Evolutionary conservation across 2,888 invertebrate species (phyloP).

Genomic region (Plagodis pulveraria): DNA sequence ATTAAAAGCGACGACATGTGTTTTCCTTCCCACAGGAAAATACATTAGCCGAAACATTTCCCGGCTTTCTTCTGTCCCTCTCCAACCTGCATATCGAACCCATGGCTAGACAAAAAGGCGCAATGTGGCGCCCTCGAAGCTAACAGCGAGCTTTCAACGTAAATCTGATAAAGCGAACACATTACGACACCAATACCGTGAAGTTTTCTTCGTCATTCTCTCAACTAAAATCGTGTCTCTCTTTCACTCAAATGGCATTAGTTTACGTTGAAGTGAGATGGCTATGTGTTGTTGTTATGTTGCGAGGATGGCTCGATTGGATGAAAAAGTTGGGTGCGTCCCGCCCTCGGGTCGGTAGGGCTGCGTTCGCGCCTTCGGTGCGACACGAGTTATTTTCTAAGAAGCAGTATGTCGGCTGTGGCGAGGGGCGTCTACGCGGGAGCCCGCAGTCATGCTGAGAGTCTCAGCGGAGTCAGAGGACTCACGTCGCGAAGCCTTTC

Average conservation of each 20-base stretch:
- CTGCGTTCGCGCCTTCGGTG: constrained; percentile 74
- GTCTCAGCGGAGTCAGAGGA: constrained; percentile 79
- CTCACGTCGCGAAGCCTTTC: constrained; percentile 79
- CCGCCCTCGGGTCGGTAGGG: constrained; percentile 75
- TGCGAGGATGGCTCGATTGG: constrained; percentile 64
- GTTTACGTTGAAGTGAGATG: constrained; percentile 54
- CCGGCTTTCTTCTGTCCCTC: constrained; percentile 57
- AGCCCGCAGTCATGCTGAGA: constrained; percentile 84
- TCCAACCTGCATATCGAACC: constrained; percentile 43
- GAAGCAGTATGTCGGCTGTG: constrained; percentile 79
- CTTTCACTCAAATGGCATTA: constrained; percentile 39
- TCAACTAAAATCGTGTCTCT: constrained; percentile 46
- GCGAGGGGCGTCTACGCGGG: constrained; percentile 82
- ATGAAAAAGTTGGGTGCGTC: constrained; percentile 70
- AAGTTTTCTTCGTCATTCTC: constrained; percentile 73
- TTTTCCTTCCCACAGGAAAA: constrained; percentile 85
- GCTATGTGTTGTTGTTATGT: constrained; percentile 39
- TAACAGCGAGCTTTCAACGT: constrained; percentile 82
- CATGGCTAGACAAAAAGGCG: constrained; percentile 51
- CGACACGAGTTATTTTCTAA: constrained; percentile 71
- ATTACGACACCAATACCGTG: constrained; percentile 80
- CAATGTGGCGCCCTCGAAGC: constrained; percentile 72
- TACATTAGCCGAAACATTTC: constrained; percentile 82
- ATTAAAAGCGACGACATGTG: constrained; percentile 84
- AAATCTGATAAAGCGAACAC: constrained; percentile 83